These are phyloP conservation scores for Centropus unirufus DNA, from an alignment of 2,113 vertebrate species.

Conservation along the genomic window DNA sequence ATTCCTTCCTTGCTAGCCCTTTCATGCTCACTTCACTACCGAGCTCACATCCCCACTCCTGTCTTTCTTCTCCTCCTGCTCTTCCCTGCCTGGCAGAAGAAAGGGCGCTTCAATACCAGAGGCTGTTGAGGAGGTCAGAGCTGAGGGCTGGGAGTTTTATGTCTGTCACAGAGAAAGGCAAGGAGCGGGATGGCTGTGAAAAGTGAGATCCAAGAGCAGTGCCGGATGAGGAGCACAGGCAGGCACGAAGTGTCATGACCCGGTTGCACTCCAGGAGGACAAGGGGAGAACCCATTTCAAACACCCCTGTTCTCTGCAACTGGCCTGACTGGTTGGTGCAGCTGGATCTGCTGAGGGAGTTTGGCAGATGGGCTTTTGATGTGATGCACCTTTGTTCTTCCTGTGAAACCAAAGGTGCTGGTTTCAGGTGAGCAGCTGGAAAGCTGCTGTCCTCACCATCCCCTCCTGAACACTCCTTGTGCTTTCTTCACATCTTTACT, in stretches of 20 bases:
- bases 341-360: not conserved
- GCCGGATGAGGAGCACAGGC: not conserved
- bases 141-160: not conserved
- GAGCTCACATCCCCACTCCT: not conserved
- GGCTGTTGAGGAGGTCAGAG: not conserved
- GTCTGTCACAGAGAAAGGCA: not conserved
- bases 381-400: rapidly evolving
- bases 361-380: not conserved
- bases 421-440: not conserved
- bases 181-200: not conserved
- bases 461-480: not conserved
- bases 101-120: not conserved
- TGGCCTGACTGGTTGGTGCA: not conserved
- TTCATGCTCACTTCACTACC: rapidly evolving
- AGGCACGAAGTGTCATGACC: not conserved
- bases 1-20: not conserved
- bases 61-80: not conserved
- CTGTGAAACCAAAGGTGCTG: not conserved
- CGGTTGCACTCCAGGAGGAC: rapidly evolving
- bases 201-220: rapidly evolving
- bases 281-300: rapidly evolving
- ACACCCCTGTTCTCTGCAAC: rapidly evolving
- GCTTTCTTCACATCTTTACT: not conserved
- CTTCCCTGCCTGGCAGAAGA: not conserved
- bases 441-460: not conserved